Conservation (phyloP, 2,888 invertebrate species). For the Drosophila lacicola region DNA sequence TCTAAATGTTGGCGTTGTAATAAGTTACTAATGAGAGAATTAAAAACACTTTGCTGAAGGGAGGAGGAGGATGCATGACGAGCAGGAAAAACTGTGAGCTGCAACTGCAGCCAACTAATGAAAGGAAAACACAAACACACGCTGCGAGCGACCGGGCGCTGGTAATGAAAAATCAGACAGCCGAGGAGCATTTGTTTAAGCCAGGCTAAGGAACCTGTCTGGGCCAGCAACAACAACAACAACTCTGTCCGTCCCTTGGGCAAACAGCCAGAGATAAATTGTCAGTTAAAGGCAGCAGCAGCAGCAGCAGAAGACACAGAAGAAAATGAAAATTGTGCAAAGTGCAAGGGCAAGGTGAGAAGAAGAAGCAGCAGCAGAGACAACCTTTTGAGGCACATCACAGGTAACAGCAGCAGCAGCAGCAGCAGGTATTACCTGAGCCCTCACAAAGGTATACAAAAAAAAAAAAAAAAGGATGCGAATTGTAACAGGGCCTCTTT, state of each 20-base stretch:
- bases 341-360: conserved; percentile 67
- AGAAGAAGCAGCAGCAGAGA: conserved; percentile 9
- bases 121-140: conserved; percentile 67
- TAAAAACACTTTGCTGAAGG: conserved; percentile 74
- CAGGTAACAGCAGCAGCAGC: conserved; percentile 36
- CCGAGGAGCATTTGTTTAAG: conserved; percentile 66
- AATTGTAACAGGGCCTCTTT: conserved; percentile 60
- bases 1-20: conserved; percentile 59
- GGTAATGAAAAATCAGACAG: conserved; percentile 72
- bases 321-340: conserved; percentile 71
- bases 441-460: neutral
- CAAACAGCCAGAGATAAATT: conserved; percentile 74
- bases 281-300: conserved; percentile 65
- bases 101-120: conserved; percentile 62
- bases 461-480: conserved; percentile 52
- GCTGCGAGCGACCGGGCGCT: conserved; percentile 27
- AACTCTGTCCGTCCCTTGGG: conserved; percentile 40
- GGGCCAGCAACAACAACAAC: conserved; percentile 43
- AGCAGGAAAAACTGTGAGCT: conserved; percentile 29
- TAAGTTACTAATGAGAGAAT: conserved; percentile 80
- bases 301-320: conserved; percentile 23
- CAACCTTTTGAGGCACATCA: conserved; percentile 13
- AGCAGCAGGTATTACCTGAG: conserved; percentile 25
- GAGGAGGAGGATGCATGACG: conserved; percentile 39
- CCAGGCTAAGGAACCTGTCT: conserved; percentile 66